These are phyloP conservation scores for Hypotaenidia philippensis DNA, from an alignment of 2,797 vertebrate genomes.

Conservation along the genomic window DNA sequence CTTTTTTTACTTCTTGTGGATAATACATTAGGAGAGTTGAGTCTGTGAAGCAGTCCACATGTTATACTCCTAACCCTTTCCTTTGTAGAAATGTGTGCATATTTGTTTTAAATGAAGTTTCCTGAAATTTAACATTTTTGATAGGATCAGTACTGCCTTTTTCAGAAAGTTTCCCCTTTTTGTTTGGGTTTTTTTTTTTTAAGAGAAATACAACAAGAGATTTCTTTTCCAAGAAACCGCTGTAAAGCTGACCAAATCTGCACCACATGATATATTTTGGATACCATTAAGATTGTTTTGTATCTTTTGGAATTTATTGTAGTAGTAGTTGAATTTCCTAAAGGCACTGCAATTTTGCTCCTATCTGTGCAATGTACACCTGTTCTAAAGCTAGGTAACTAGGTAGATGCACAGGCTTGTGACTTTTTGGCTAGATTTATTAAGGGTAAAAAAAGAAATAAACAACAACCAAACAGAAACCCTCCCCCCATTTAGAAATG, in stretches of 20 bases:
- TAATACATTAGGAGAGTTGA: not conserved
- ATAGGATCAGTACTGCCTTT: not conserved
- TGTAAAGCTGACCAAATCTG: not conserved
- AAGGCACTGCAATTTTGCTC: not conserved
- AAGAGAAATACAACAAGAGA: not conserved
- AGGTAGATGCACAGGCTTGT: not conserved
- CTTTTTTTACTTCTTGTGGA: not conserved
- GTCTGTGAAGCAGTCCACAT: not conserved
- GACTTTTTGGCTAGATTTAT: not conserved
- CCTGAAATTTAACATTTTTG: not conserved
- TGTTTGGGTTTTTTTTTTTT: not conserved
- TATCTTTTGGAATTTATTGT: not conserved
- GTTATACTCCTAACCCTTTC: not conserved
- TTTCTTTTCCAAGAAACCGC: not conserved
- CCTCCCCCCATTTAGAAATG: not conserved
- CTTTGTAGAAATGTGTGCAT: not conserved
- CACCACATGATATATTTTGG: rapidly evolving
- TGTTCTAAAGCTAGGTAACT: not conserved
- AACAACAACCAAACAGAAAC: too few relatives aligned
- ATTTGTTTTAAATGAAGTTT: not conserved
- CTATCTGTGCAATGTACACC: not conserved
- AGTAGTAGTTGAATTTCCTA: not conserved
- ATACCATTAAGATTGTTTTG: not conserved
- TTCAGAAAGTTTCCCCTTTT: not conserved
- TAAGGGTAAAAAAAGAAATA: too few relatives aligned